Conservation (phyloP, 1,140 invertebrate species). For the Heterodera schachtii region DNA sequence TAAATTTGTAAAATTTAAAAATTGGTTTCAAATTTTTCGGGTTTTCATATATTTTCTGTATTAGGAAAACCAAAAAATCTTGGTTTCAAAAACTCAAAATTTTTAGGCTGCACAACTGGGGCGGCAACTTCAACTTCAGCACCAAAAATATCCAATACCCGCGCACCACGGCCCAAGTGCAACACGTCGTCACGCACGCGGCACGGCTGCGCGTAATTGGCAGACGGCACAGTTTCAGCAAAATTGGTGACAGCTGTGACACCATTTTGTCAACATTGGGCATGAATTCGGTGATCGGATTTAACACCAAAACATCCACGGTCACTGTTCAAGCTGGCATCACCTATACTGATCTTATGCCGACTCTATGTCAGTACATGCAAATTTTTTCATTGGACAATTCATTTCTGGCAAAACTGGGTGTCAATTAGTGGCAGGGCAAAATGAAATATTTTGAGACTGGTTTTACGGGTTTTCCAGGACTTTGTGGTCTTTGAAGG, state of each 20-base stretch:
- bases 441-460: no score
- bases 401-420: no score
- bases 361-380: background rate
- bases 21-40: no score
- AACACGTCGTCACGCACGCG: slow-evolving; percentile 1
- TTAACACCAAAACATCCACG: background rate
- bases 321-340: slow-evolving; percentile 27
- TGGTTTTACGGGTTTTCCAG: no score
- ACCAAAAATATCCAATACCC: slow-evolving; percentile 25
- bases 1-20: no score
- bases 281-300: slow-evolving; percentile 12
- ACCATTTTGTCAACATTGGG: slow-evolving; percentile 17
- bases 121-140: slow-evolving; percentile 28
- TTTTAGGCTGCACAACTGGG: slow-evolving; percentile 23
- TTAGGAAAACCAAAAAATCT: no score
- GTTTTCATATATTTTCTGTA: no score
- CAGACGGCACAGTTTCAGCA: slow-evolving; percentile 26
- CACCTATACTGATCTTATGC: slow-evolving; percentile 27
- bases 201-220: slow-evolving; percentile 16
- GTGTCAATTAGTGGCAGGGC: no score
- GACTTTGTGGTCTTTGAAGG: no score
- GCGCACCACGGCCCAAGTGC: slow-evolving; percentile 15
- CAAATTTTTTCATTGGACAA: background rate
- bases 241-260: slow-evolving; percentile 20
- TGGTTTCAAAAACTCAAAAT: no score